Conservation (phyloP, 2,888 invertebrate genomes). For the Andrena bucephala region DNA sequence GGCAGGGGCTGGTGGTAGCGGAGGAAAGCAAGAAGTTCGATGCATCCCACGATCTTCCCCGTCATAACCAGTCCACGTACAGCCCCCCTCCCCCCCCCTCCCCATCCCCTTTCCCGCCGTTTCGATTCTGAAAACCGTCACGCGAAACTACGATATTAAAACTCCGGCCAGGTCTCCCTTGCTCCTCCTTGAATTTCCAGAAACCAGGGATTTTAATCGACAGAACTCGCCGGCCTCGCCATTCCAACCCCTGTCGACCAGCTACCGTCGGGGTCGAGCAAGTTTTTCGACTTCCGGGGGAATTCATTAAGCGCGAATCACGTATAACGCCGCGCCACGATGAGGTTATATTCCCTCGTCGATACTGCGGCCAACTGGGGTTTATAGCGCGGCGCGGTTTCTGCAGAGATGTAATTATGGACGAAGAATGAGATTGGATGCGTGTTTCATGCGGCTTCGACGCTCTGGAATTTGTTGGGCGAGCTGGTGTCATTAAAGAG, state of each 20-base stretch:
- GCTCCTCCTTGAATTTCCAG: slow-evolving; percentile 49
- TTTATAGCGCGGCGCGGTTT: background rate
- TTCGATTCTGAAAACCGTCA: slow-evolving; percentile 62
- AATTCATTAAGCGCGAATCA: slow-evolving; percentile 46
- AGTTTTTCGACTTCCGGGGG: slow-evolving; percentile 22
- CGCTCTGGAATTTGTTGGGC: background rate
- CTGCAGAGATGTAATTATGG: slow-evolving; percentile 3
- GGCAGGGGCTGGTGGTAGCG: background rate
- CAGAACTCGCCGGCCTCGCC: background rate
- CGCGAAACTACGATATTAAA: slow-evolving; percentile 61
- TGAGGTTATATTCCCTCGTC: slow-evolving; percentile 33
- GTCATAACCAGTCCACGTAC: slow-evolving; percentile 63
- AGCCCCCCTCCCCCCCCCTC: background rate
- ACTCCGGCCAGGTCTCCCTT: slow-evolving; percentile 8
- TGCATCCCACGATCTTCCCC: slow-evolving; percentile 49
- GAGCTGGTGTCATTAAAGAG: background rate
- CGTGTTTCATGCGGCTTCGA: slow-evolving; percentile 1
- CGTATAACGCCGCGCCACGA: slow-evolving; percentile 16
- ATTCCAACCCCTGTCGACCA: background rate
- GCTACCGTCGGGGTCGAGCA: background rate
- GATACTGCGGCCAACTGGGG: slow-evolving; percentile 18
- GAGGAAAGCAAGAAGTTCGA: slow-evolving; percentile 32
- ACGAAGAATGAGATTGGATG: background rate
- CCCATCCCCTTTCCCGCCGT: slow-evolving; percentile 17
- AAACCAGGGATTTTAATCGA: slow-evolving; percentile 52